Evolutionary conservation across 2,797 vertebrate species (phyloP), one percentile per base, ranked within the genome.

Genomic region (Gymnopithys bicolor): DNA sequence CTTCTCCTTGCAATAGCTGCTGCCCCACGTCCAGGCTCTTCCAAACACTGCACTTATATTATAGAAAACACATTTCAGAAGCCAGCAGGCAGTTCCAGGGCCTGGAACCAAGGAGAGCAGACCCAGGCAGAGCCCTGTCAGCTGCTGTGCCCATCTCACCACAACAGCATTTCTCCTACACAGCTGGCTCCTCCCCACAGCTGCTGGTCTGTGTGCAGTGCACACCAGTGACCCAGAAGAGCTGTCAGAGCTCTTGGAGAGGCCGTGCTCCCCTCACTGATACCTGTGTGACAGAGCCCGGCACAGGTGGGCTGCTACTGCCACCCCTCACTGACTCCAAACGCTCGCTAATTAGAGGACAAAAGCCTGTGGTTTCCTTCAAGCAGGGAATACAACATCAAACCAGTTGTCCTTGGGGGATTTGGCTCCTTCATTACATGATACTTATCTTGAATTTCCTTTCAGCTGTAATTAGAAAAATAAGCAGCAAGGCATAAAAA

Each of bases 381-480:
- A 82, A 87, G 75, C 52, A 16, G 71, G 91, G 74, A 94, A 84
- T 75, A 73, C 52, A 91, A 78, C 87, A 94, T 32, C 56, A 90
- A 95, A 87, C 13, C 86, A 88, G 80, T 41, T 70, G 46, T 74
- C 93, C 78, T 94, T 81, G 35, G 94, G 95, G 71, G 89, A 78
- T 95, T 84, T 96, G 92, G 67, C 56, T 93, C 63, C 48, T 68
- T 93, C 85, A 86, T 90, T 94, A 95, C 85, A 89, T 64, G 78
- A 96, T 93, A 87, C 52, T 95, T 95, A 97, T 97, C 89, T 96
- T 58, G 9, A 96, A 92, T 93, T 95, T 96, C 96, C 73, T 96
- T 94, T 95, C 90, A 95, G 86, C 37, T 83, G 52, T 97, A 97
- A 97, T 97, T 95, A 96, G 93, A 97, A 96, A 97, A 97, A 95